Conservation (phyloP, 2,797 vertebrate species). For the Simalia tracyae region DNA sequence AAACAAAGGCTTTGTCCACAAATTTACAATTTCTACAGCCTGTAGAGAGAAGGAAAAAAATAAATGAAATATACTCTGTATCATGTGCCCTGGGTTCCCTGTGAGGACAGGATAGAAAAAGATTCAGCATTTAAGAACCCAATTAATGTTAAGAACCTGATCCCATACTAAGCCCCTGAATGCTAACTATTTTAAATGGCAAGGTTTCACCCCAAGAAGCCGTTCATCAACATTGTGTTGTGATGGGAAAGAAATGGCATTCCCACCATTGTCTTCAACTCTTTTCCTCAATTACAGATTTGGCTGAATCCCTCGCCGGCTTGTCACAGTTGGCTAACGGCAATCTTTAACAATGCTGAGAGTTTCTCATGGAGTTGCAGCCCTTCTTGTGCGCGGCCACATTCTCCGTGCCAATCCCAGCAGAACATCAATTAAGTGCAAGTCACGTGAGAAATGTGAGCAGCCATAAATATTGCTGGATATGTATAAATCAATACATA, state of each 20-base stretch:
- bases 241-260: not conserved
- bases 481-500: not conserved
- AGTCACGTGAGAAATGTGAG: not conserved
- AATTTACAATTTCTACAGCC: not conserved
- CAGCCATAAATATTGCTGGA: slow-evolving; percentile 3
- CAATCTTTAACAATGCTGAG: not conserved
- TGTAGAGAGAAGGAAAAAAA: not conserved
- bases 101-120: not conserved
- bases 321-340: not conserved
- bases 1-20: not conserved
- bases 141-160: not conserved
- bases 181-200: not conserved
- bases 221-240: not conserved
- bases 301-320: not conserved
- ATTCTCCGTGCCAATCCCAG: not conserved
- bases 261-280: not conserved
- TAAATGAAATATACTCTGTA: not conserved
- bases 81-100: not conserved
- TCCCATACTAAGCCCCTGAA: not conserved
- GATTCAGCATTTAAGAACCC: not conserved
- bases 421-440: rapidly evolving
- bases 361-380: not conserved
- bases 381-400: not conserved
- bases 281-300: not conserved
- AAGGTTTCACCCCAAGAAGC: not conserved